These are phyloP conservation scores for Daktulosphaira vitifoliae DNA, from an alignment of 1,140 invertebrate species.

Conservation along the genomic window DNA sequence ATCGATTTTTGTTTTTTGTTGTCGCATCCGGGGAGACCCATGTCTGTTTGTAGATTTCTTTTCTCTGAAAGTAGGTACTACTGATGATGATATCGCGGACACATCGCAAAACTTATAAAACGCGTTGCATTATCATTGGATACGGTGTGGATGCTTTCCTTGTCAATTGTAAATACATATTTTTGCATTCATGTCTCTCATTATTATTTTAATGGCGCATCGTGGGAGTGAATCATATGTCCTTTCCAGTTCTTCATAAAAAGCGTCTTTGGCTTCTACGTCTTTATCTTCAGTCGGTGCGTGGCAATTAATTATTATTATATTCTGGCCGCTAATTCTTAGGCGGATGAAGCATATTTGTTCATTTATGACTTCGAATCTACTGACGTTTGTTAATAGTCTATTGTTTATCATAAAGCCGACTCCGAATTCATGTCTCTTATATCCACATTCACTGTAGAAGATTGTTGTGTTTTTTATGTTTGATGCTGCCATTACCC, in stretches of 20 bases:
- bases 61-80: constrained; percentile 1
- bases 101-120: neutral
- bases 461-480: constrained; percentile 12
- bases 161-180: constrained; percentile 2
- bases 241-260: too few species aligned
- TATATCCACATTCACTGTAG: constrained; percentile 7
- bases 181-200: neutral
- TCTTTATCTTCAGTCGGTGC: neutral
- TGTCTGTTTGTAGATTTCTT: neutral
- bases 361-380: neutral
- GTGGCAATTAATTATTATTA: neutral
- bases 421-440: too few species aligned
- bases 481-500: constrained; percentile 10
- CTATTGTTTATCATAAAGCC: too few species aligned
- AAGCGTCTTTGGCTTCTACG: too few species aligned
- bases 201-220: too few species aligned
- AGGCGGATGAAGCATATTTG: neutral
- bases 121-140: neutral
- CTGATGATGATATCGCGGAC: neutral
- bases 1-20: neutral
- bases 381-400: too few species aligned
- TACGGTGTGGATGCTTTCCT: neutral
- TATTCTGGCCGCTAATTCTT: too few species aligned
- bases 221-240: constrained; percentile 2
- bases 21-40: neutral